Evolutionary conservation across 1,140 invertebrate genomes (phyloP).

Genomic region (Leptestheria dahalacensis): DNA sequence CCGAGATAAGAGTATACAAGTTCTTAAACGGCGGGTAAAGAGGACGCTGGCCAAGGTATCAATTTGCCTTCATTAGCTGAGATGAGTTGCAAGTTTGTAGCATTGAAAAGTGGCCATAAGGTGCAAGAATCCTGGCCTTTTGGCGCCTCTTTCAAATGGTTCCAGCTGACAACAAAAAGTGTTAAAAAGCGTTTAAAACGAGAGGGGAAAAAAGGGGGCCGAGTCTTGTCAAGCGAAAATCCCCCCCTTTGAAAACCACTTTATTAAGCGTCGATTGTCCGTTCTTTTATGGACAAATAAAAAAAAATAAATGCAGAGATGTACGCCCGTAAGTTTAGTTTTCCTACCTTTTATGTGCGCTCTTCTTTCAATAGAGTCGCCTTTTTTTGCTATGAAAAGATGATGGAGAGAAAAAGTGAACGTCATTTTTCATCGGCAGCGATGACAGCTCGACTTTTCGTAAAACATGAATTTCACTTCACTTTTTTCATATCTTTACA

Average conservation of each 20-base stretch:
- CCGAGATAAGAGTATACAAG: neutral
- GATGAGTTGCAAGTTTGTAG: slow-evolving; percentile 9
- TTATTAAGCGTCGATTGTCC: neutral
- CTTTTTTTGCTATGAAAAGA: neutral
- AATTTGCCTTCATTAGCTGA: slow-evolving; percentile 17
- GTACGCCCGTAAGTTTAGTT: neutral
- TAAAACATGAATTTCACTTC: neutral
- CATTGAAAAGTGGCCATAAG: neutral
- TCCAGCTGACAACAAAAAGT: neutral
- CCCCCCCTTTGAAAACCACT: neutral
- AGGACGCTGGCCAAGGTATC: slow-evolving; percentile 12
- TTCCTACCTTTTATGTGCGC: neutral
- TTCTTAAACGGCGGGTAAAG: neutral
- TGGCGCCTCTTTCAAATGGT: slow-evolving; percentile 3
- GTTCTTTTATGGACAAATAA: neutral
- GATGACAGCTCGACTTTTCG: neutral
- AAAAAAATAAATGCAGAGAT: neutral
- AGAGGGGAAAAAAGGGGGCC: neutral
- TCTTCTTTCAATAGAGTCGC: neutral
- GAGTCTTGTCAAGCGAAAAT: neutral
- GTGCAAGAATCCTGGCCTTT: neutral
- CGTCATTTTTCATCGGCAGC: neutral
- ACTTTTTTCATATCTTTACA: neutral
- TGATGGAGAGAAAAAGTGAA: neutral
- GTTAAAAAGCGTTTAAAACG: neutral